Conservation (phyloP, 2,797 vertebrate species). For the Lacerta agilis region DNA sequence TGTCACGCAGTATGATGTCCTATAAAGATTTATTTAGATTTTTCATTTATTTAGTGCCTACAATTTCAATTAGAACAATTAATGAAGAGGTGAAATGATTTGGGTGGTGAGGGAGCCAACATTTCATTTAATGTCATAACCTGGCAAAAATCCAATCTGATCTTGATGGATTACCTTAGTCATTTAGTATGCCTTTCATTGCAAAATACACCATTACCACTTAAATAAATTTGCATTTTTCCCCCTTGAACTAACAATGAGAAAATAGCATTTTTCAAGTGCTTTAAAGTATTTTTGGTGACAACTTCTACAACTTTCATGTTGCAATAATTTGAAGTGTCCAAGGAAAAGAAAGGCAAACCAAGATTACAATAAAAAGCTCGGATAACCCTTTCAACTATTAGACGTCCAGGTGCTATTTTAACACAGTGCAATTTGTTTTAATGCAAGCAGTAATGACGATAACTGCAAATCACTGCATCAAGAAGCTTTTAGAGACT, state of each 20-base stretch:
- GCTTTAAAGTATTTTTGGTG: neutral
- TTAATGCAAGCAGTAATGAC: slow-evolving; percentile 23
- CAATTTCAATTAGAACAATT: neutral
- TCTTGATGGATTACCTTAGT: neutral
- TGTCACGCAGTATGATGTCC: neutral
- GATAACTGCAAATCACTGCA: slow-evolving; percentile 23
- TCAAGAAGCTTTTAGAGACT: slow-evolving; percentile 13
- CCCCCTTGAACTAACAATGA: neutral
- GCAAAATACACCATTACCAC: neutral
- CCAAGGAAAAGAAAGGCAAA: slow-evolving; percentile 16
- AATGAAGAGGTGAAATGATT: neutral
- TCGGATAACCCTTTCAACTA: neutral
- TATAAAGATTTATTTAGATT: neutral
- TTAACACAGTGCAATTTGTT: neutral
- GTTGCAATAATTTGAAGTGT: neutral
- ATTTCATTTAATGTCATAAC: neutral
- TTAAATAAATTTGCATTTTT: neutral
- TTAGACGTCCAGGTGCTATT: neutral
- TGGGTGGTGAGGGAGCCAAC: neutral
- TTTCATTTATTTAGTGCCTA: neutral
- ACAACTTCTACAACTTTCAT: neutral
- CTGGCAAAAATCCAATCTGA: no score
- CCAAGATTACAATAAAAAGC: neutral
- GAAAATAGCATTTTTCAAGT: neutral
- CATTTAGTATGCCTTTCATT: neutral